A percentile compares a stretch with the other conserved stretches of the same genome.
phyloP scores from a whole-genome alignment of 2,888 invertebrate species.

The Metalampra italica region DNA sequence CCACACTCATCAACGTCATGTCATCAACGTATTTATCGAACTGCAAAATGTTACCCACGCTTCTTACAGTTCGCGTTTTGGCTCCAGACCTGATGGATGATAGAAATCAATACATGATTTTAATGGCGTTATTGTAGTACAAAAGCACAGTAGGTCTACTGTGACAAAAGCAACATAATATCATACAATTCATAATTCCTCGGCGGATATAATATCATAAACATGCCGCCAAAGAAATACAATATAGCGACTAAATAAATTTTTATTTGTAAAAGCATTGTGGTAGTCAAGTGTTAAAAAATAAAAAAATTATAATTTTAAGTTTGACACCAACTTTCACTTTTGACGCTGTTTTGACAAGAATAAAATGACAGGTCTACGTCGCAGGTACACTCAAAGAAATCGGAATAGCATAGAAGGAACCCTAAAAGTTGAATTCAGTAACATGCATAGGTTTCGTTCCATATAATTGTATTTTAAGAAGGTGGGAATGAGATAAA shows the following conservation, averaged over 20 bases:
- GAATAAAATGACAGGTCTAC: no score
- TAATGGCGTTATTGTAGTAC: background rate
- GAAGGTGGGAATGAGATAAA: no score
- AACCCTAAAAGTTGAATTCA: no score
- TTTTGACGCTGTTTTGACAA: background rate
- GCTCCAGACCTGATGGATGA: conserved; percentile 51
- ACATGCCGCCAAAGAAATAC: conserved; percentile 56
- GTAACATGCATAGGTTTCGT: no score
- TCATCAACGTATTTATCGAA: conserved; percentile 40
- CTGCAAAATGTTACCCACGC: conserved; percentile 24
- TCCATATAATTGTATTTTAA: no score
- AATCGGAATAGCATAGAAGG: no score
- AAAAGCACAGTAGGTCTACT: background rate
- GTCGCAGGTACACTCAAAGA: no score
- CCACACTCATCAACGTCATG: conserved; percentile 24
- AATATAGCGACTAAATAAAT: conserved; percentile 50
- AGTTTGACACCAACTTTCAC: background rate
- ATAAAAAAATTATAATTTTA: background rate
- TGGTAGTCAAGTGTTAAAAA: no score
- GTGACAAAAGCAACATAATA: no score
- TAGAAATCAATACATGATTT: background rate
- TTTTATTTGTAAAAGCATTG: conserved; percentile 65
- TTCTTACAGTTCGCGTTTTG: conserved; percentile 48
- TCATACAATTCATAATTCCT: conserved; percentile 60
- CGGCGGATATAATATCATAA: conserved; percentile 61